Evolutionary conservation across 2,113 vertebrate species (phyloP).

Genomic region (cat (Felis catus)): F.catus_Fca126_mat1.0 CM031411.1:8399001-8399500

Average conservation of each 20-base stretch:
- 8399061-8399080: not conserved
- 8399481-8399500: not conserved
- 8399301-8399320: not conserved
- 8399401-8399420: not conserved
- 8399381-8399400: not conserved
- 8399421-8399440: not conserved
- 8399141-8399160: not conserved
- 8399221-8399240: not conserved
- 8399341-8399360: not conserved
- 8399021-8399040: not conserved
- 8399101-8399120: not conserved
- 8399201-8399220: not conserved
- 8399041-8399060: not conserved
- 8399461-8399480: not conserved
- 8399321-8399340: not conserved
- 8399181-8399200: not conserved
- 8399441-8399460: not conserved
- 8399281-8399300: not conserved
- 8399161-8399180: not conserved
- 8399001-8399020: not conserved
- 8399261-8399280: not conserved
- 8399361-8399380: not conserved
- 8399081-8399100: slow-evolving; percentile 19
- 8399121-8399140: not conserved
- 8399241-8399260: not conserved